Percentiles rank a stretch among this genome's conserved stretches.
Conservation (phyloP, 2,113 vertebrate species). For the Romanogobio albipinnatus region DNA sequence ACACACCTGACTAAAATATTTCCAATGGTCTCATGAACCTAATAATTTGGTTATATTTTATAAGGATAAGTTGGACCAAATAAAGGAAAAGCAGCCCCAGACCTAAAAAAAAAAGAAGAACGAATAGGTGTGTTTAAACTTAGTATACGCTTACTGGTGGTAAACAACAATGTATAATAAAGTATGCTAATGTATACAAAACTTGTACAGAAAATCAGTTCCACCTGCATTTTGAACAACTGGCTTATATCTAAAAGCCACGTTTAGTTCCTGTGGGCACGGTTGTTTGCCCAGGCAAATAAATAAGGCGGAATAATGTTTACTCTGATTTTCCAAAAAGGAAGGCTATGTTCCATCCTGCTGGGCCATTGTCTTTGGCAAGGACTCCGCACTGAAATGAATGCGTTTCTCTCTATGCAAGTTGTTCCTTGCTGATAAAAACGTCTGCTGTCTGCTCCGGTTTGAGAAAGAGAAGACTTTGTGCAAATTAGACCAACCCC, state of each 20-base stretch:
- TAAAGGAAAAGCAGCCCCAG: neutral
- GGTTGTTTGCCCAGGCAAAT: slow-evolving; percentile 20
- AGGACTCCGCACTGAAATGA: slow-evolving; percentile 66
- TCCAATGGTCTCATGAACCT: no score
- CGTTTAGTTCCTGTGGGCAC: neutral
- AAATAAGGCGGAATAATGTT: slow-evolving; percentile 46
- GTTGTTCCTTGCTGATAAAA: slow-evolving; percentile 72
- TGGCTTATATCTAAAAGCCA: slow-evolving; percentile 4
- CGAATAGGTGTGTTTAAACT: neutral
- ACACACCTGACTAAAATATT: neutral
- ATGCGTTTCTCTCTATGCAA: slow-evolving; percentile 64
- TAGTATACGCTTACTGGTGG: no score
- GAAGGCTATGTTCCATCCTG: slow-evolving; percentile 63
- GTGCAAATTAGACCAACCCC: slow-evolving; percentile 70
- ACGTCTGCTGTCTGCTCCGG: slow-evolving; percentile 69
- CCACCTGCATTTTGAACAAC: neutral
- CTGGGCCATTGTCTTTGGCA: slow-evolving; percentile 70
- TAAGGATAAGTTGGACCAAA: neutral
- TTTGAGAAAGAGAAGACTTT: slow-evolving; percentile 49
- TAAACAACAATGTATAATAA: no score
- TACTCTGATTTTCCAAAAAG: slow-evolving; percentile 62
- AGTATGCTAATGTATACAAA: no score
- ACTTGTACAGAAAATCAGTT: neutral
- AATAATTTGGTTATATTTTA: neutral
- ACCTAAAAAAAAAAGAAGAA: neutral